Base-by-base conservation (phyloP, 2,888 invertebrate genomes). In the Caenorhabditis sp. region DNA sequence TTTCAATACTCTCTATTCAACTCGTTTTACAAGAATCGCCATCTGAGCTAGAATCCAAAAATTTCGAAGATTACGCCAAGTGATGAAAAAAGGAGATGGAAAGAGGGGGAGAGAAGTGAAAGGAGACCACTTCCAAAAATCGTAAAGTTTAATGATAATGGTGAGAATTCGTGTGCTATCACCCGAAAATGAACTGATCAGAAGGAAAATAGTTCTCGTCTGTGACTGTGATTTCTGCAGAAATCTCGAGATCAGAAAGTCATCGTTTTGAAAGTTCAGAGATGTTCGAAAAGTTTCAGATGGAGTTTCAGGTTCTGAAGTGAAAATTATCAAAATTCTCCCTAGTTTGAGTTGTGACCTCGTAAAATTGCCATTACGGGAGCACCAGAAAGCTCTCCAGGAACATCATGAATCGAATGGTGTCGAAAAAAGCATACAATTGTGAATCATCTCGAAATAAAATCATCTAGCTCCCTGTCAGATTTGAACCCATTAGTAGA, bases 81-180 rank as follows among this genome's bases (percentile, higher is more conserved):
- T 75, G 75, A 75, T 26, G 75, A 75, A 66, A 75, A 73, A 73
- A 49, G 28, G 54, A 63, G 31, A 16, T 12, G 19, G 28, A 41
- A 26, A 51, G 22, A 35, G 49, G 63, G 38, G 49, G 38, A 69
- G 63, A 72, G 41, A 41, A 7, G 28, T 14, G 35, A 41, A 44
- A 44, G 26, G n/a, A 58, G 59, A 68, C 58, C 75, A 58, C 75
- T 66, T 54, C 54, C 56, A 49, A 68, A 68, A 59, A 58, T 76
- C 76, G 76, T 76, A 76, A 76, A 76, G 61, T 76, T 76, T 76
- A 76, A 76, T 76, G 76, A 76, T 76, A 76, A 76, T 69, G 76
- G 59, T 76, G 76, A 76, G 75, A 75, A 75, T 75, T 75, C 74
- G 74, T 74, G 54, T 74, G 73, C 24, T 64, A 64, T 70, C 58